Evolutionary conservation across 1,140 invertebrate species (phyloP).

Genomic region (Bombyx mandarina): DNA sequence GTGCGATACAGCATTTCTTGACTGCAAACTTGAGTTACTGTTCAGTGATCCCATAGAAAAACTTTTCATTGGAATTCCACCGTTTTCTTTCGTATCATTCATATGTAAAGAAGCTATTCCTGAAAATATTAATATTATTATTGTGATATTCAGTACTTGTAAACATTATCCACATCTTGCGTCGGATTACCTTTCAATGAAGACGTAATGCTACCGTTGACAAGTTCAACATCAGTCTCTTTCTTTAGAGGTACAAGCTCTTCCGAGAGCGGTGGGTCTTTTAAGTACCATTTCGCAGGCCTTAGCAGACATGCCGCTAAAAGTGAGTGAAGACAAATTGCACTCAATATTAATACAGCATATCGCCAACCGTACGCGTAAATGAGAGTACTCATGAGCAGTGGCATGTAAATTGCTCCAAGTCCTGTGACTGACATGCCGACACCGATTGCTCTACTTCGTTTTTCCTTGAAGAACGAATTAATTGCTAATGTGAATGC

Average conservation of each 20-base stretch:
- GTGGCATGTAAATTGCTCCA: constrained; percentile 65
- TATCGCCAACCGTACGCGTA: constrained; percentile 67
- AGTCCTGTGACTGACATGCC: constrained; percentile 72
- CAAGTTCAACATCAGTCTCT: constrained; percentile 25
- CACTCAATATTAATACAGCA: constrained; percentile 70
- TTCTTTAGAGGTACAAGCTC: constrained; percentile 46
- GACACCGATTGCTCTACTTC: constrained; percentile 66
- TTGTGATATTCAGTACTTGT: not conserved
- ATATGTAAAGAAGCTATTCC: not conserved
- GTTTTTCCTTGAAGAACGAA: constrained; percentile 69
- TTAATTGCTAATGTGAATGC: constrained; percentile 69
- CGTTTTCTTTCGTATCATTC: constrained; percentile 28
- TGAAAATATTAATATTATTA: not conserved
- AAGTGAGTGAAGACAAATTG: constrained; percentile 71
- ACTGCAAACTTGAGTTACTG: constrained; percentile 28
- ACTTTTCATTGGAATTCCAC: constrained; percentile 31
- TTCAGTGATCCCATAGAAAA: constrained; percentile 44
- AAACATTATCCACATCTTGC: not conserved
- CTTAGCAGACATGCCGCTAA: constrained; percentile 70
- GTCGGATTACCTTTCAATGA: constrained; percentile 22
- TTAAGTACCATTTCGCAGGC: constrained; percentile 74
- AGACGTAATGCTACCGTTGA: constrained; percentile 36
- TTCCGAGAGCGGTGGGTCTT: constrained; percentile 37
- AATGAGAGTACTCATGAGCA: constrained; percentile 65
- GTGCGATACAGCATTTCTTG: constrained; percentile 52